Conservation (phyloP, 2,888 invertebrate genomes). For the Eupithecia centaureata region DNA sequence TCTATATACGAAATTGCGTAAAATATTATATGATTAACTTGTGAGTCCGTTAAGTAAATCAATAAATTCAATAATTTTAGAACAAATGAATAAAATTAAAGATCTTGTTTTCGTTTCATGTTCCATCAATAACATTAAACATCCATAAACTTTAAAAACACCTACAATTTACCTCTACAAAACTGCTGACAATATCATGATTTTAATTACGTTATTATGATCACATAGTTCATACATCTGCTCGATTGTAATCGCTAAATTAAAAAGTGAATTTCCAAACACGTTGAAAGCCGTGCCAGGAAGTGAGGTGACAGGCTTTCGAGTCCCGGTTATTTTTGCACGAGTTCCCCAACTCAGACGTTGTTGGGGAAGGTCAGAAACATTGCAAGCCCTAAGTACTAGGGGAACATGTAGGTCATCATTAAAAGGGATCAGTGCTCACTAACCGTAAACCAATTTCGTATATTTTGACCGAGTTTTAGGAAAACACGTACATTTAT, state of each 20-base stretch:
- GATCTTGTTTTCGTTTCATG: background rate
- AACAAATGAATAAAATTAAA: background rate
- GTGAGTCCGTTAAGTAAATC: background rate
- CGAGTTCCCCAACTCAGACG: slow-evolving; percentile 64
- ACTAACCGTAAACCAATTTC: slow-evolving; percentile 42
- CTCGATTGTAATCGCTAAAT: slow-evolving; percentile 12
- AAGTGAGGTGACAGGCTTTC: slow-evolving; percentile 58
- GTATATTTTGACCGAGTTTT: slow-evolving; percentile 49
- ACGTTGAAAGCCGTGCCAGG: slow-evolving; percentile 42
- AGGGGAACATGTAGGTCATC: slow-evolving; percentile 80
- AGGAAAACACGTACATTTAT: slow-evolving; percentile 55
- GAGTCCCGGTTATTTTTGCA: slow-evolving; percentile 75
- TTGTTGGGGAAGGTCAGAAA: slow-evolving; percentile 78
- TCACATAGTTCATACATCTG: no score
- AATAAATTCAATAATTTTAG: background rate
- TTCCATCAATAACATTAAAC: background rate
- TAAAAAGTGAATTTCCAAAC: slow-evolving; percentile 6
- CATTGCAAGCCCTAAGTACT: slow-evolving; percentile 75
- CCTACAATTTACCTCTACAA: slow-evolving; percentile 1
- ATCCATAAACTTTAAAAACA: background rate
- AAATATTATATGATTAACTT: background rate
- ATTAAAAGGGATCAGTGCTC: slow-evolving; percentile 56
- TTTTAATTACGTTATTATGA: slow-evolving; percentile 4
- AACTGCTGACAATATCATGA: slow-evolving; percentile 14
- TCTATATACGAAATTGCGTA: background rate